phyloP scores from a whole-genome alignment of 2,888 invertebrate species.

The Apodemia hepburni region DNA sequence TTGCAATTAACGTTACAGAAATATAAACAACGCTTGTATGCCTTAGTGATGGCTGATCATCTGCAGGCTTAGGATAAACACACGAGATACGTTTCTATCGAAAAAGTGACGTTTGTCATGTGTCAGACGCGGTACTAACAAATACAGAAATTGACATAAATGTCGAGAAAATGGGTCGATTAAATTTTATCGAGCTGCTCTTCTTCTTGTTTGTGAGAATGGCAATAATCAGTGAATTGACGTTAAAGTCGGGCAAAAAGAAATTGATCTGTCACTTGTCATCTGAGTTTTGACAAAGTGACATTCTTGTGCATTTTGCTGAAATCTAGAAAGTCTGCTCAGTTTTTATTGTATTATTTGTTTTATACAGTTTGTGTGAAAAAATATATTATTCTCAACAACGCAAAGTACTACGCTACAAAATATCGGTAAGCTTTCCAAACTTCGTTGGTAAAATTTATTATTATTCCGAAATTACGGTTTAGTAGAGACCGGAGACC shows the following conservation, averaged over 20 bases:
- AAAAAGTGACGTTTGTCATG: no score
- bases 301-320: neutral
- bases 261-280: neutral
- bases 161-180: no score
- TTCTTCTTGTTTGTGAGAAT: no score
- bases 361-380: neutral
- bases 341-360: neutral
- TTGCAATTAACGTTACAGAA: neutral
- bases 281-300: neutral
- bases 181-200: no score
- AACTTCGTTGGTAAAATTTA: neutral
- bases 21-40: no score
- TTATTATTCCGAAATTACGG: neutral
- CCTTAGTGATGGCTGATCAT: no score
- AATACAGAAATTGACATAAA: no score
- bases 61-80: no score
- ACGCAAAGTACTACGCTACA: neutral
- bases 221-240: no score
- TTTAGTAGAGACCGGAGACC: neutral
- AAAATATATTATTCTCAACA: neutral
- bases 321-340: constrained; percentile 6
- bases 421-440: neutral
- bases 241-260: no score
- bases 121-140: no score
- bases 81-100: no score